Evolutionary conservation across 2,888 invertebrate genomes (phyloP).

Genomic region (Gymnoscelis rufifasciata): DNA sequence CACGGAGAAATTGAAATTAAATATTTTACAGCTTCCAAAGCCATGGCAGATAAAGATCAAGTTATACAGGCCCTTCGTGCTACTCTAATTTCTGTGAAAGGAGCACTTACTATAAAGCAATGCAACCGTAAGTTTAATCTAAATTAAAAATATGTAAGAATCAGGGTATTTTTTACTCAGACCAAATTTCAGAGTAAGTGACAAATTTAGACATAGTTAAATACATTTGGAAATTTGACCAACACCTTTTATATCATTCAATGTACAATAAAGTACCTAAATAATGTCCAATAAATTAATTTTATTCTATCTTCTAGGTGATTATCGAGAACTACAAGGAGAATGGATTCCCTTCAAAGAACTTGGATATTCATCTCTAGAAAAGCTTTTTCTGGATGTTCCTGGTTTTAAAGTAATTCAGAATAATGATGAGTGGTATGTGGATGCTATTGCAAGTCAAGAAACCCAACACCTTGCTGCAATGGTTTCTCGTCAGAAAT

Average conservation of each 20-base stretch:
- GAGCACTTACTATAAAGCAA: slow-evolving; percentile 68
- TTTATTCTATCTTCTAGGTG: too few species aligned
- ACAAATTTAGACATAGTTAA: too few species aligned
- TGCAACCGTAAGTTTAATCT: slow-evolving; percentile 76
- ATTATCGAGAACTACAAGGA: slow-evolving; percentile 82
- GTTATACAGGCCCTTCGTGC: slow-evolving; percentile 70
- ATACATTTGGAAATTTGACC: too few species aligned
- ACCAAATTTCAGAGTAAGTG: too few species aligned
- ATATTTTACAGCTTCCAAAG: not conserved
- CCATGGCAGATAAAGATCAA: slow-evolving; percentile 69
- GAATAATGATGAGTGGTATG: slow-evolving; percentile 73
- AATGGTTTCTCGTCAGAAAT: slow-evolving; percentile 70
- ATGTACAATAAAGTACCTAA: too few species aligned
- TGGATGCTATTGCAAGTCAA: slow-evolving; percentile 78
- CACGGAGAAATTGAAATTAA: too few species aligned
- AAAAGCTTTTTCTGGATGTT: slow-evolving; percentile 79
- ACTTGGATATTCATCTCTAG: slow-evolving; percentile 79
- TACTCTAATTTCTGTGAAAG: slow-evolving; percentile 73
- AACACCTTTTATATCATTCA: too few species aligned
- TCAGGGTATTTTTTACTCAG: too few species aligned
- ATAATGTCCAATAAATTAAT: too few species aligned
- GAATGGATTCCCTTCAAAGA: slow-evolving; percentile 80
- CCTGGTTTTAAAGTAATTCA: slow-evolving; percentile 78
- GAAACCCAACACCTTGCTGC: slow-evolving; percentile 80
- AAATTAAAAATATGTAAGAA: too few species aligned